Evolutionary conservation across 2,888 invertebrate genomes (phyloP).

Genomic region (Euzophera pinguis): DNA sequence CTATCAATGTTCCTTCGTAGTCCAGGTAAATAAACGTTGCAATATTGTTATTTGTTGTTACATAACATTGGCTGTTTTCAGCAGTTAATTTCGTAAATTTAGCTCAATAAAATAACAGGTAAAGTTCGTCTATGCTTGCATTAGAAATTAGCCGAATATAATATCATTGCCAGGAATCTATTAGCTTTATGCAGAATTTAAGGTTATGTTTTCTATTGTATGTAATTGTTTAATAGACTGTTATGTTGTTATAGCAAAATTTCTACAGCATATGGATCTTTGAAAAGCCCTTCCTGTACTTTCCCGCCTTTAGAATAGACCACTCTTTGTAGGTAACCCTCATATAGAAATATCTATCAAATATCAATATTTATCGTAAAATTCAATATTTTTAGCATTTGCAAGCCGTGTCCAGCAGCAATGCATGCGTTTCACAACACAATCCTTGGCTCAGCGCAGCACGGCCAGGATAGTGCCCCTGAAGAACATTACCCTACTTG

Average conservation of each 20-base stretch:
- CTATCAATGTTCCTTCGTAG: constrained; percentile 65
- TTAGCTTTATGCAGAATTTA: not conserved
- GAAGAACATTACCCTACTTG: constrained; percentile 33
- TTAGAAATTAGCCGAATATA: too few relatives aligned
- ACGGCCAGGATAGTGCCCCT: constrained; percentile 36
- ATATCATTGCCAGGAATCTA: too few relatives aligned
- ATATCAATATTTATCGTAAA: too few relatives aligned
- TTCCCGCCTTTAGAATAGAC: too few relatives aligned
- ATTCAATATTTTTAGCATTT: constrained; percentile 43
- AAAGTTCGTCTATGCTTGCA: too few relatives aligned
- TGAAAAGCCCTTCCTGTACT: too few relatives aligned
- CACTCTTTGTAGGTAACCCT: too few relatives aligned
- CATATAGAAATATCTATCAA: too few relatives aligned
- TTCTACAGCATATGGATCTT: too few relatives aligned
- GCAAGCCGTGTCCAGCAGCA: constrained; percentile 50
- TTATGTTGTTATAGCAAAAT: too few relatives aligned
- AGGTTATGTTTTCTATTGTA: constrained; percentile 1
- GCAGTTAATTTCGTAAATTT: not conserved
- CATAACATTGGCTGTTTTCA: constrained; percentile 51
- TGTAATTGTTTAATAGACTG: too few relatives aligned
- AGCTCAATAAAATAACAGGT: too few relatives aligned
- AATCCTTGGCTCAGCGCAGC: constrained; percentile 36
- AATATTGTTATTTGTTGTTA: constrained; percentile 22
- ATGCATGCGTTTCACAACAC: constrained; percentile 46
- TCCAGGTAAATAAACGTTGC: constrained; percentile 45